Percentiles rank a stretch among this genome's conserved stretches.
Conservation (phyloP, 2,888 invertebrate species). For the Colostygia pectinataria region DNA sequence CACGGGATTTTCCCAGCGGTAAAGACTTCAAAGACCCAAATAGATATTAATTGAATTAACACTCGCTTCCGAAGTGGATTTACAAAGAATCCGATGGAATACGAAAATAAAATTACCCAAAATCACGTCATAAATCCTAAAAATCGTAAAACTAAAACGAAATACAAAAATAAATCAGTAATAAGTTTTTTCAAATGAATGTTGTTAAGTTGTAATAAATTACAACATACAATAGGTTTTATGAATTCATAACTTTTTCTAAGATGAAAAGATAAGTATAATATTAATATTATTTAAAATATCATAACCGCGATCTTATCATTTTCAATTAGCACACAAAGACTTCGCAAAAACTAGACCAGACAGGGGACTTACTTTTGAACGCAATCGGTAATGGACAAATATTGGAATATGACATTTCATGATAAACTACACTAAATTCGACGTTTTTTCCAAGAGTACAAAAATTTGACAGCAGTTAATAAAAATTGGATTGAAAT, state of each 20-base stretch:
- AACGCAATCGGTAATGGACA: too few relatives aligned
- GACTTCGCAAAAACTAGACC: slow-evolving; percentile 18
- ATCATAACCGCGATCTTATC: slow-evolving; percentile 24
- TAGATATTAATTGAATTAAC: slow-evolving; percentile 63
- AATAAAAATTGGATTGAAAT: too few relatives aligned
- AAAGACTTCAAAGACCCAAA: slow-evolving; percentile 30
- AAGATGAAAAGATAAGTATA: background rate
- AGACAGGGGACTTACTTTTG: too few relatives aligned
- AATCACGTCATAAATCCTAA: slow-evolving; percentile 51
- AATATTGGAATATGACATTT: too few relatives aligned
- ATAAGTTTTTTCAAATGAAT: too few relatives aligned
- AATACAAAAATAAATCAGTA: too few relatives aligned
- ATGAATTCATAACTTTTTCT: slow-evolving; percentile 1
- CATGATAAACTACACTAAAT: too few relatives aligned
- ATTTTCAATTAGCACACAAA: slow-evolving; percentile 28
- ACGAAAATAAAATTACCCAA: slow-evolving; percentile 29
- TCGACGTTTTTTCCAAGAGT: too few relatives aligned
- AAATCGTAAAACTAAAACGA: too few relatives aligned
- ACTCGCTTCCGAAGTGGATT: slow-evolving; percentile 44
- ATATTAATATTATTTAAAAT: slow-evolving; percentile 23
- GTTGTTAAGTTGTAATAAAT: background rate
- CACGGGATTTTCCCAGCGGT: slow-evolving; percentile 17
- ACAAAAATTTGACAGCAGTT: too few relatives aligned
- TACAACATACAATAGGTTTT: background rate
- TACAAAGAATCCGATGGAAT: slow-evolving; percentile 27